phyloP scores from a whole-genome alignment of 2,113 vertebrate genomes.

The Orthonyx spaldingii region DNA sequence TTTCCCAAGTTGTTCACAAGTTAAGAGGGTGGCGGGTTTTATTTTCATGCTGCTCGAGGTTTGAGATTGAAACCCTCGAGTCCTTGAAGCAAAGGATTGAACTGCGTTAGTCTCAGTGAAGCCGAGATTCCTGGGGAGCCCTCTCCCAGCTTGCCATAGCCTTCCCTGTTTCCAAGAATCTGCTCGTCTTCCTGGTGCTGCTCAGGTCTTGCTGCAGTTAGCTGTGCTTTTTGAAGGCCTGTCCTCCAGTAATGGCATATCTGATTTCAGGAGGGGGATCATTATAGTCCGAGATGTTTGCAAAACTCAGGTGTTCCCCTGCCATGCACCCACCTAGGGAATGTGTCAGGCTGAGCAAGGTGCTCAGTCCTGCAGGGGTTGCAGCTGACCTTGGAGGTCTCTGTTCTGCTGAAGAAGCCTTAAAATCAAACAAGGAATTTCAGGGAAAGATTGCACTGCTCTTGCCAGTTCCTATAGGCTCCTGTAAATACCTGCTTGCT shows the following conservation, averaged over 20 bases:
- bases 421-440: not conserved
- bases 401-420: not conserved
- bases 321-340: rapidly evolving
- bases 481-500: not conserved
- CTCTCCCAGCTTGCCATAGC: not conserved
- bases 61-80: not conserved
- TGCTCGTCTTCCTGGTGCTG: not conserved
- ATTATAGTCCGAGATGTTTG: not conserved
- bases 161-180: not conserved
- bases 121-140: rapidly evolving
- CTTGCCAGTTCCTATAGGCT: not conserved
- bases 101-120: rapidly evolving
- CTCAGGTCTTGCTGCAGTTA: not conserved
- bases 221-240: not conserved
- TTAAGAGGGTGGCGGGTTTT: not conserved
- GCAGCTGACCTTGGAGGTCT: not conserved
- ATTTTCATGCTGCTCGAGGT: not conserved
- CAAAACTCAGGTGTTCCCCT: rapidly evolving
- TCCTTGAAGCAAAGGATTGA: not conserved
- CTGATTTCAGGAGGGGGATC: not conserved
- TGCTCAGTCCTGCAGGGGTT: not conserved
- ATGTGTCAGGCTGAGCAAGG: rapidly evolving
- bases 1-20: not conserved
- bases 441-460: not conserved
- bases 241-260: not conserved